Evolutionary conservation across 2,113 vertebrate genomes (phyloP), one percentile per base, ranked within the genome.

Genomic region (Paralichthys olivaceus): DNA sequence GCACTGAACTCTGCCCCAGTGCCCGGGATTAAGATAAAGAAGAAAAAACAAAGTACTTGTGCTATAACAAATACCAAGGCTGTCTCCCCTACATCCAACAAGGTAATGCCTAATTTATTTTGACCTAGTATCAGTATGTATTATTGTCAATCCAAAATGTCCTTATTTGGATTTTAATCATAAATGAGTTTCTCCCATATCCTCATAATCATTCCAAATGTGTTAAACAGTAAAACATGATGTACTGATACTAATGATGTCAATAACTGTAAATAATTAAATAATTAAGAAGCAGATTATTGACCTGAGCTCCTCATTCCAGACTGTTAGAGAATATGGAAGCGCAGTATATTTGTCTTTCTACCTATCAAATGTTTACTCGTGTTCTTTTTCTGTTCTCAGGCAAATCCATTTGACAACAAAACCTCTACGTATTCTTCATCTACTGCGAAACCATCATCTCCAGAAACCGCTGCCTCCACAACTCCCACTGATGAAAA

Each of bases 1-100:
- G 97, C 97, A 2, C 95, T 99, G 55, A 99, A 99, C 83, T 99
- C 97, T 0, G 97, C 97, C 4, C 97, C 97, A 1, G 93, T 98
- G 22, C 96, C 96, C 0, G 97, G 97, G 23, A 96, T 98, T 85
- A 99, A 98, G 86, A 98, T 98, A 84, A 99, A 98, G 81, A 99
- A 99, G 92, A 99, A 99, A 88, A 98, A 98, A 72, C 0, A 63
- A 1, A 25, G 19, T 17, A 0, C 60, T 1, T 22, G 15, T 14
- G 0, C 40, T 6, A 8, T 84, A 2, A 4, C 71, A 4, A 77
- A 32, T 1, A n/a, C 69, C 72, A 98, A 98, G 61, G 96, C 93
- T 0, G 85, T 94, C 15, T 98, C 97, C 5, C 97, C 97, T 0
- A 98, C 97, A 0, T 95, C 96, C 0, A 93, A 95, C 83, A 99